Evolutionary conservation across 1,140 invertebrate genomes (phyloP), one percentile per base, ranked within the genome.

Genomic region (Hirudo medicinalis): DNA sequence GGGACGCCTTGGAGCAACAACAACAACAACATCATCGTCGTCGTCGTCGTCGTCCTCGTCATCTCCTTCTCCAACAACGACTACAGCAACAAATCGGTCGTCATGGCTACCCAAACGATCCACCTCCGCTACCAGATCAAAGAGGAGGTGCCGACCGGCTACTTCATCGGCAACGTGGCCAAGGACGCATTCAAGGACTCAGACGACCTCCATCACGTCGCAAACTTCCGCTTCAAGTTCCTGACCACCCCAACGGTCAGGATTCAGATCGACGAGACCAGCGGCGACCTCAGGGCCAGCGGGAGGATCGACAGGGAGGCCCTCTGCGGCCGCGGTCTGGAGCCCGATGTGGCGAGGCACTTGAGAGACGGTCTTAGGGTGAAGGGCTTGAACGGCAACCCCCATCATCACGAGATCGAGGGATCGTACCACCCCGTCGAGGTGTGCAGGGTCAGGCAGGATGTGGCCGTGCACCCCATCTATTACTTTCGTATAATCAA

Each of bases 401-500:
- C 43, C 9, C 3, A 49, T 17, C 43, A 49, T 13, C 29, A 25
- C 6, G 29, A 25, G 57, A 32, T 6, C 29, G 57, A 32, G 13
- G 22, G 29, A 5, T 22, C 22, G 3, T 63, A 63, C 57, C 57
- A 25, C 22, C 57, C 57, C 11, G 29, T 22, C 15, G 57, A 63
- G 57, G 22, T 63, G 20, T 72, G 72, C 32, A 43, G 25, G 27
- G 49, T 69, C 4, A 32, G 54, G 9, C 54, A 53, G 20, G 55
- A 68, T 27, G 54, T 72, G 20, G 70, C 68, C n/a, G 70, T 74
- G 8, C 53, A 67, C 60, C 73, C 73, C 6, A 40, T 71, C 19
- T 19, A 57, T 22, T 67, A 54, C 22, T 74, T 74, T 54, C 40
- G 68, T 15, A 69, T 74, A 22, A 55, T 74, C n/a, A 67, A 71